Base-by-base conservation (phyloP, 2,888 invertebrate genomes). In the Papilio gigon region DNA sequence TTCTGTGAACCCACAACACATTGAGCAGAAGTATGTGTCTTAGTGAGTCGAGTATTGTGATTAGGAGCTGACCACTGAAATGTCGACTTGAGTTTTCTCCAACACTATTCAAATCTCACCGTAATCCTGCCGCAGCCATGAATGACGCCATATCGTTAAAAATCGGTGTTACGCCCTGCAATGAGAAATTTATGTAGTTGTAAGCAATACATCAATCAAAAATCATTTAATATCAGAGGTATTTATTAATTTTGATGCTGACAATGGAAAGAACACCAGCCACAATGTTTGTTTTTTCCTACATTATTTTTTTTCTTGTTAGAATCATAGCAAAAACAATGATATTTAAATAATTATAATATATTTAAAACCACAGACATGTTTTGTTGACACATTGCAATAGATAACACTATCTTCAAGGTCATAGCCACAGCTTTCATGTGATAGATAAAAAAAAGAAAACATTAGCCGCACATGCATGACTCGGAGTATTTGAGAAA, bases 141-240 rank as follows among this genome's bases (percentile, higher is more conserved):
- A 92, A 78, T 75, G 92, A 88, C 68, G 91, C 89, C 73, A 92
- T 76, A 74, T 92, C 92, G 76, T 89, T 89, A 70, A 90, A 78
- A 82, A 89, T 80, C 59, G 87, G 87, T 60, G 86, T 86, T 61
- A 83, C 75, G 65, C 82, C 83, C 89, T 90, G 86, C 71, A 70
- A 47, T n/a, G n/a, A 68, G 73, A 72, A 66, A 72, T 17, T 53
- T n/a, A 37, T 12, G 14, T 9, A 1, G 37, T 37, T 35, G 33
- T 33, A 5, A 33, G 5, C 4, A 33, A 33, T 37, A 37, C 37
- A n/a, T n/a, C n/a, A n/a, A n/a, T n/a, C n/a, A n/a, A n/a, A n/a
- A n/a, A n/a, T n/a, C n/a, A n/a, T n/a, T n/a, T n/a, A n/a, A n/a
- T n/a, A n/a, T n/a, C n/a, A n/a, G n/a, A n/a, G n/a, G n/a, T n/a